Base-by-base conservation (phyloP, 2,113 vertebrate genomes). In the Tupaia tana region DNA sequence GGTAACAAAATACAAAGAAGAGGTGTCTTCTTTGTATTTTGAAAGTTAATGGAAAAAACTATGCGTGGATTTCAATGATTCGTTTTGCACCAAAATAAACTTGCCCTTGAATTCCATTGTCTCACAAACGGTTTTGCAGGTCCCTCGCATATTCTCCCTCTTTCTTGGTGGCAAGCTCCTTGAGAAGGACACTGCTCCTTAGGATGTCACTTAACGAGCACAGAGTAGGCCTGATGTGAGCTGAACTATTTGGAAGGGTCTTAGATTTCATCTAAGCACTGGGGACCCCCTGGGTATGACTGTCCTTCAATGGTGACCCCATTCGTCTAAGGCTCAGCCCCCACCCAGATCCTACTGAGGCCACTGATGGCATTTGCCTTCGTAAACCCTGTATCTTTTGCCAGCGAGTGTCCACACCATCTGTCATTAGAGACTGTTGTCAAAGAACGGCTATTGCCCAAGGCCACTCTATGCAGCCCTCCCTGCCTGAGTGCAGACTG, bases 401-500 rank as follows among this genome's bases (percentile, higher is more conserved):
- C 58, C n/a, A 14, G 9, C 2, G 67, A 73, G 34, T 52, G 64
- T 11, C 69, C 18, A 31, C 20, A 13, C 74, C 20, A 5, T 77
- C 59, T 86, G 80, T 90, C 89, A 11, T 78, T 16, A 66, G 27
- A 54, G 70, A 43, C 14, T n/a, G 66, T 80, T 7, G 19, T 81
- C 61, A 71, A 4, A 34, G 79, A 69, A 91, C 1, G 52, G 85
- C 29, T 9, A 6, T 80, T 1, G 0, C 34, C 86, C 43, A 87
- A 43, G 19, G 52, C 64, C 43, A 13, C 9, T 24, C 70, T 61
- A 24, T 22, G 7, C 43, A 78, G 31, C 24, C 14, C 9, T 3
- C 54, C 66, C 24, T 52, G 70, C 52, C 59, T 2, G 8, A 2
- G 11, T 27, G 15, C 2, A 1, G 67, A 34, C 0, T 7, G 20